Evolutionary conservation across 1,140 invertebrate species (phyloP).

Genomic region (Drosophila rufa): DNA sequence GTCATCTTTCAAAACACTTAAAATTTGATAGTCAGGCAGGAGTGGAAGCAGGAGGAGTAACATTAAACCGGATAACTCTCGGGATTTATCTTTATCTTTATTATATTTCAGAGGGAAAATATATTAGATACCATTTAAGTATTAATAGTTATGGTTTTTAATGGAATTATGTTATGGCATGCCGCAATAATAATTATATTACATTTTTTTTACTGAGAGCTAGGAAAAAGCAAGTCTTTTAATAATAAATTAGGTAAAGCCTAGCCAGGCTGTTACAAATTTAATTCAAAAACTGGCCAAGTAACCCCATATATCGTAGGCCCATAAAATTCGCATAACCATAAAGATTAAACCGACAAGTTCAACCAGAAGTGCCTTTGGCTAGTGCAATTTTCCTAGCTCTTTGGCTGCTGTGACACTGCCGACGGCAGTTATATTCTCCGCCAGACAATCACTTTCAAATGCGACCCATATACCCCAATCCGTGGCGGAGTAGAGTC

Average conservation of each 20-base stretch:
- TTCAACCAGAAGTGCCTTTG: constrained; percentile 6
- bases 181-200: not conserved
- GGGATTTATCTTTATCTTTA: not conserved
- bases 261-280: not conserved
- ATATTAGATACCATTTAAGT: not conserved
- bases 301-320: not conserved
- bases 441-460: constrained; percentile 73
- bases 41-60: not conserved
- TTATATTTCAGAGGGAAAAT: not conserved
- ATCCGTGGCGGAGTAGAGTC: constrained; percentile 14
- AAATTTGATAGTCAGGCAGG: constrained; percentile 7
- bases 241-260: not conserved
- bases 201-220: not conserved
- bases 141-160: not conserved
- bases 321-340: not conserved
- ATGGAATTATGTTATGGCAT: not conserved
- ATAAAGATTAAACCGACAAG: not conserved
- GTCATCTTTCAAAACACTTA: constrained; percentile 21
- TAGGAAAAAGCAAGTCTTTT: not conserved
- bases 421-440: constrained; percentile 35
- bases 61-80: not conserved
- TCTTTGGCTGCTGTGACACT: constrained; percentile 30
- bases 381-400: constrained; percentile 1
- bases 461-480: constrained; percentile 67
- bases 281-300: not conserved